These are phyloP conservation scores for Paralichthys olivaceus DNA, from an alignment of 2,113 vertebrate genomes.

Conservation along the genomic window DNA sequence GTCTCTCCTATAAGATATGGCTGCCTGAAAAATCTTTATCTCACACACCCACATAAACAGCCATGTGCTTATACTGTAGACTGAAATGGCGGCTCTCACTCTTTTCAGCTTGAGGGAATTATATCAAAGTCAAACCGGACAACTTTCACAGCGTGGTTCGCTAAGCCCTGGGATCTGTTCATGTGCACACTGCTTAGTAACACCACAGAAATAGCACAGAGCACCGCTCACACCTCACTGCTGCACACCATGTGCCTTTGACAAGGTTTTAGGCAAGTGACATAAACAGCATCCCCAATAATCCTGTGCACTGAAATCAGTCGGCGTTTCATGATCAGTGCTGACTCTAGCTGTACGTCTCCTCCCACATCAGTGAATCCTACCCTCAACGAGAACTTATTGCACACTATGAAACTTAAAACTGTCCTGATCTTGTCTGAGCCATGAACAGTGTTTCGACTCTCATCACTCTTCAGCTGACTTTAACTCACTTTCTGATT, in stretches of 20 bases:
- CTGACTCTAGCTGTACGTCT: constrained; percentile 22
- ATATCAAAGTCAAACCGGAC: constrained; percentile 44
- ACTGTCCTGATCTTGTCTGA: constrained; percentile 12
- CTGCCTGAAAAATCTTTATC: neutral
- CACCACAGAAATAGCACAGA: constrained; percentile 17
- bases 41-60: constrained; percentile 25
- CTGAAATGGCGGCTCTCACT: constrained; percentile 25
- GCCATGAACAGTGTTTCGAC: constrained; percentile 11
- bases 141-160: constrained; percentile 16
- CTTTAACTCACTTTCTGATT: constrained; percentile 15
- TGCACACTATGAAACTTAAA: constrained; percentile 1
- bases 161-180: constrained; percentile 18
- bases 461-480: constrained; percentile 8
- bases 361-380: constrained; percentile 16
- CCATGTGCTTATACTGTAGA: neutral
- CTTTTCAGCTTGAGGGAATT: constrained; percentile 27
- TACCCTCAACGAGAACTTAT: constrained; percentile 13
- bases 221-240: neutral
- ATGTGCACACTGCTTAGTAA: neutral
- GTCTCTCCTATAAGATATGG: neutral
- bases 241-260: constrained; percentile 16
- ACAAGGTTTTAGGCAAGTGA: constrained; percentile 29
- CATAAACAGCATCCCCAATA: constrained; percentile 33
- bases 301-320: constrained; percentile 20
- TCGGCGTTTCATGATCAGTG: constrained; percentile 32